A percentile compares a stretch with the other conserved stretches of the same genome.
Conservation (phyloP, 2,113 vertebrate genomes). For the Ardeotis arabs region DNA sequence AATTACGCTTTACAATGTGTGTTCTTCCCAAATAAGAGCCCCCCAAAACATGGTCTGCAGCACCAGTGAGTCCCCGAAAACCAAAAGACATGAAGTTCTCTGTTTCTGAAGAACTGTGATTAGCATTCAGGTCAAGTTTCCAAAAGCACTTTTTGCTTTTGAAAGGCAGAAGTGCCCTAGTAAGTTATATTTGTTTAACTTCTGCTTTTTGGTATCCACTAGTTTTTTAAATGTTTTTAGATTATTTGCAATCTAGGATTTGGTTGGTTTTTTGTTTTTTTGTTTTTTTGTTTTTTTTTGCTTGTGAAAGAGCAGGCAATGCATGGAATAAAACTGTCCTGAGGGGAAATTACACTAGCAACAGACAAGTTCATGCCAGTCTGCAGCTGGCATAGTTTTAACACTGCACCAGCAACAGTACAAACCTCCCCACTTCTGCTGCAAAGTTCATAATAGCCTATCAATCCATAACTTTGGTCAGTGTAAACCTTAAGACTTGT, state of each 20-base stretch:
- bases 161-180: neutral
- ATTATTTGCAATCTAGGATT: neutral
- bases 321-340: neutral
- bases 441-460: neutral
- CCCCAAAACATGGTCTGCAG: neutral
- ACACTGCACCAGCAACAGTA: neutral
- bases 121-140: neutral
- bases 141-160: neutral
- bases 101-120: neutral
- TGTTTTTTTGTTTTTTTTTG: neutral
- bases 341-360: neutral
- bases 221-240: neutral
- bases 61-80: neutral
- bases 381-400: neutral
- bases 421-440: neutral
- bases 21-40: neutral
- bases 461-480: neutral
- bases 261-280: too few species aligned
- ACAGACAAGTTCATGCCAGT: neutral
- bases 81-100: neutral
- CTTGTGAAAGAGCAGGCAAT: neutral
- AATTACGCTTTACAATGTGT: accelerated
- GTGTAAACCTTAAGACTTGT: neutral
- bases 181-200: neutral
- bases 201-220: neutral